A percentile compares a stretch with the other conserved stretches of the same genome.
Conservation (phyloP, 2,888 invertebrate species). For the Mesochorus sp. region DNA sequence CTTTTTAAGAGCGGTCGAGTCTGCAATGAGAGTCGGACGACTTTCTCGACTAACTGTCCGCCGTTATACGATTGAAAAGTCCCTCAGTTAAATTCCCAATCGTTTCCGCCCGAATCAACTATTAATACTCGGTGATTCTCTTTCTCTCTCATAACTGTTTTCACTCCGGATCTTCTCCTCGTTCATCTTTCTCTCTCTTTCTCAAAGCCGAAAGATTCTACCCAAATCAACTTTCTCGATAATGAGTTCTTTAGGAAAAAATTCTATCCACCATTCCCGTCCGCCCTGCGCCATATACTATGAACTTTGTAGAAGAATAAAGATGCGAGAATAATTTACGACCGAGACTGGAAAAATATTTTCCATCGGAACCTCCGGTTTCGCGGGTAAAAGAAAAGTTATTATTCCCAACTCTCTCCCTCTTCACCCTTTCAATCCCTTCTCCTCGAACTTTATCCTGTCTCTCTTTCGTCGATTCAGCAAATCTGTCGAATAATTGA, state of each 20-base stretch:
- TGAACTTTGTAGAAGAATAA: conserved; percentile 55
- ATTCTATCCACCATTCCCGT: conserved; percentile 67
- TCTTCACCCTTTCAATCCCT: background rate
- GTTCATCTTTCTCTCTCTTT: conserved; percentile 29
- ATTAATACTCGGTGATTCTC: conserved; percentile 69
- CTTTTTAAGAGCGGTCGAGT: background rate
- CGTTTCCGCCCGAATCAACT: conserved; percentile 74
- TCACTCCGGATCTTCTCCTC: background rate
- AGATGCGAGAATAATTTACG: conserved; percentile 71
- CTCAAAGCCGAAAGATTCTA: conserved; percentile 9
- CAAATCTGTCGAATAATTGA: background rate
- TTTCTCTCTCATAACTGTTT: conserved; percentile 19
- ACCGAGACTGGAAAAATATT: conserved; percentile 73
- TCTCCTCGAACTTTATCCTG: no score
- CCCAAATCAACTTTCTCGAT: conserved; percentile 73
- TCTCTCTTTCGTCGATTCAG: conserved; percentile 5
- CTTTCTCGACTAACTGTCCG: conserved; percentile 39
- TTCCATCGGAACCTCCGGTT: conserved; percentile 59
- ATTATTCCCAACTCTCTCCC: conserved; percentile 35
- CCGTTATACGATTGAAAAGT: conserved; percentile 70
- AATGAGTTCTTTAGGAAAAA: conserved; percentile 78
- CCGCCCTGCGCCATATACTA: background rate
- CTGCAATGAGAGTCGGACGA: conserved; percentile 35
- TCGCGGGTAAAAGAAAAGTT: conserved; percentile 35
- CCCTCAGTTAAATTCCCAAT: conserved; percentile 70